phyloP scores from a whole-genome alignment of 2,113 vertebrate species.

The Boleophthalmus pectinirostris region DNA sequence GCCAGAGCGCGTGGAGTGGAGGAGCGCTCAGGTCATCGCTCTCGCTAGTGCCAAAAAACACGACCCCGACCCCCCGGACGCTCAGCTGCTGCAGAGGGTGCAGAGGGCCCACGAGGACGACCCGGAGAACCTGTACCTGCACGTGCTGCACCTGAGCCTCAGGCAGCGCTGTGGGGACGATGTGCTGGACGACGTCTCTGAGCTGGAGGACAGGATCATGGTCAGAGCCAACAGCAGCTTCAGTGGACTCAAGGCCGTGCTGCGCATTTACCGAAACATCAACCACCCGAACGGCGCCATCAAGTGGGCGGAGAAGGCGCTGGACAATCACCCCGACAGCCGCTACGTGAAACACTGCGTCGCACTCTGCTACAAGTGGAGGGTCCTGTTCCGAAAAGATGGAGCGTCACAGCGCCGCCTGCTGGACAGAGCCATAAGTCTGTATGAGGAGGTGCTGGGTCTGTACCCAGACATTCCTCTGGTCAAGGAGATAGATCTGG shows the following conservation, averaged over 20 bases:
- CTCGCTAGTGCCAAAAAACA: background rate
- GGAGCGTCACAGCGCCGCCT: background rate
- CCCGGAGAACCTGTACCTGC: conserved; percentile 45
- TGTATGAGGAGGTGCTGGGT: conserved; percentile 30
- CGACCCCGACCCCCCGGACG: background rate
- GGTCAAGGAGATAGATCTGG: conserved; percentile 11
- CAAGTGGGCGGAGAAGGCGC: conserved; percentile 38
- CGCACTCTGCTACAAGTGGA: conserved; percentile 48
- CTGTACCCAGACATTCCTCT: conserved; percentile 38
- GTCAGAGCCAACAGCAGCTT: conserved; percentile 37
- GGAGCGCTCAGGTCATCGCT: conserved; percentile 17
- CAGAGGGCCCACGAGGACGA: conserved; percentile 34
- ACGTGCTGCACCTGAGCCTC: background rate
- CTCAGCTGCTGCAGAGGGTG: conserved; percentile 21
- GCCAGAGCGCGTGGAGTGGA: conserved; percentile 57
- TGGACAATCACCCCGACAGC: conserved; percentile 34
- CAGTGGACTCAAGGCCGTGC: conserved; percentile 34
- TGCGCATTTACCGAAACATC: conserved; percentile 9
- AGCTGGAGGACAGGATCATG: conserved; percentile 27
- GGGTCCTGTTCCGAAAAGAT: background rate
- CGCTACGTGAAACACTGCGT: conserved; percentile 43
- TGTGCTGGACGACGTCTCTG: conserved; percentile 2
- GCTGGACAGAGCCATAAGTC: conserved; percentile 20
- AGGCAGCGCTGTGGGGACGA: background rate
- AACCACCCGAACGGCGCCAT: conserved; percentile 27